A percentile compares a stretch with the other conserved stretches of the same genome.
Evolutionary conservation across 2,797 vertebrate genomes (phyloP).

Genomic region (Sandelia bainsii): DNA sequence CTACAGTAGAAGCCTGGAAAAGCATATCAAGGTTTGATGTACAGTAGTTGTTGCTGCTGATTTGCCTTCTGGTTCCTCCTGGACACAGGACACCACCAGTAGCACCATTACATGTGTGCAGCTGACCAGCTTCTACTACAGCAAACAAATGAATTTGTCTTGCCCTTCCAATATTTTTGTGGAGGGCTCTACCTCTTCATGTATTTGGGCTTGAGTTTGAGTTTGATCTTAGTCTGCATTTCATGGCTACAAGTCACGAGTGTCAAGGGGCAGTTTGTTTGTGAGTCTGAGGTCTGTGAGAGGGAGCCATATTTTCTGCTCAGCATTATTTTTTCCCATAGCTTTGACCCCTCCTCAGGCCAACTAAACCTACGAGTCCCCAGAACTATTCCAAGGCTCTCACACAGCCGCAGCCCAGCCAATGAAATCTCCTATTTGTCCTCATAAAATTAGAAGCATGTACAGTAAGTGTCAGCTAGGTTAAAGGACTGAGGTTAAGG

Average conservation of each 20-base stretch:
- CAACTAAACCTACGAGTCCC: conserved; percentile 18
- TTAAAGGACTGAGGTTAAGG: conserved; percentile 48
- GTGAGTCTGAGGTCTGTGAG: conserved; percentile 39
- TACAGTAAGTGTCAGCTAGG: conserved; percentile 35
- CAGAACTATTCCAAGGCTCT: conserved; percentile 44
- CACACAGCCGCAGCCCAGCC: conserved; percentile 42
- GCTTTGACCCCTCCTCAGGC: conserved; percentile 1
- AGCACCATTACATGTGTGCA: too few relatives aligned
- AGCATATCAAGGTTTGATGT: too few relatives aligned
- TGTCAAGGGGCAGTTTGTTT: conserved; percentile 37
- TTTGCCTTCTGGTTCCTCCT: too few relatives aligned
- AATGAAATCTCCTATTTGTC: conserved; percentile 57
- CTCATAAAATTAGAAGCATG: conserved; percentile 46
- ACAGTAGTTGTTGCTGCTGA: too few relatives aligned
- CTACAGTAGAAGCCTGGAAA: too few relatives aligned
- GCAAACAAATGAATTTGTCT: too few relatives aligned
- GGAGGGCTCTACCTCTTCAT: too few relatives aligned
- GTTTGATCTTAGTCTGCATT: conserved; percentile 12
- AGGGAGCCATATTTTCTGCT: conserved; percentile 35
- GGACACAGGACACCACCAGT: too few relatives aligned
- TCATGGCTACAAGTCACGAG: conserved; percentile 24
- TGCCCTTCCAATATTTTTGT: too few relatives aligned
- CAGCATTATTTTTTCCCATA: conserved; percentile 33
- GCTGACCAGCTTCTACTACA: too few relatives aligned
- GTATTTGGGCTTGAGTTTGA: neutral